phyloP scores from a whole-genome alignment of 2,113 vertebrate genomes.

The Larimichthys polyactis region DNA sequence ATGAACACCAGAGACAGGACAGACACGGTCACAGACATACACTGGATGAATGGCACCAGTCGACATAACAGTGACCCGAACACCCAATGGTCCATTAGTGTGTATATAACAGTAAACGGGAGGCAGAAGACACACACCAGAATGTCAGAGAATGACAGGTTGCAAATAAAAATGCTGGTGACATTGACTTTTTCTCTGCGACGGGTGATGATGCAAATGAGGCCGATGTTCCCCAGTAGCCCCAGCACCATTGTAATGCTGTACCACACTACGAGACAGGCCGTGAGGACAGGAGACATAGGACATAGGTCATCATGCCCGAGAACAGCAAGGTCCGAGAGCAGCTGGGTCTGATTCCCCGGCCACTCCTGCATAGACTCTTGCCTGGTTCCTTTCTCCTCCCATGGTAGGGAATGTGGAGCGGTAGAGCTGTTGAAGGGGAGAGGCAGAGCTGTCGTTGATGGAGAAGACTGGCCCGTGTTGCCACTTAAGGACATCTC shows the following conservation, averaged over 20 bases:
- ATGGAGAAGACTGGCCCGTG: conserved; percentile 50
- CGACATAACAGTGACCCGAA: conserved; percentile 92
- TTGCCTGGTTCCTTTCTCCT: conserved; percentile 32
- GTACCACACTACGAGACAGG: conserved; percentile 87
- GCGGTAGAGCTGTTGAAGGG: conserved; percentile 58
- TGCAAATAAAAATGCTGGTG: conserved; percentile 92
- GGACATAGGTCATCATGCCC: conserved; percentile 84
- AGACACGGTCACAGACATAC: conserved; percentile 92
- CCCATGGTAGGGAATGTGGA: conserved; percentile 41
- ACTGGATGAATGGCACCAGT: conserved; percentile 91
- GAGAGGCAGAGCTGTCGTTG: conserved; percentile 35
- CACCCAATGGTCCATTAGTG: conserved; percentile 96
- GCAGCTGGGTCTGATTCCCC: conserved; percentile 57
- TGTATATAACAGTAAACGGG: conserved; percentile 90
- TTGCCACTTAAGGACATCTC: conserved; percentile 74
- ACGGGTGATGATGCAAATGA: conserved; percentile 89
- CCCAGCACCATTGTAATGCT: conserved; percentile 89
- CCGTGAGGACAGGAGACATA: conserved; percentile 83
- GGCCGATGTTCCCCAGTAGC: conserved; percentile 90
- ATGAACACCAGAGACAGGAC: conserved; percentile 93
- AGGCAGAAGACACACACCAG: conserved; percentile 92
- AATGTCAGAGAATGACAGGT: conserved; percentile 93
- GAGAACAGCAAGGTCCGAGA: conserved; percentile 72
- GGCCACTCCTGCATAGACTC: conserved; percentile 52
- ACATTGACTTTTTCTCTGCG: conserved; percentile 91